Evolutionary conservation across 2,113 vertebrate species (phyloP), one percentile per base, ranked within the genome.

Genomic region (Propithecus coquereli): DNA sequence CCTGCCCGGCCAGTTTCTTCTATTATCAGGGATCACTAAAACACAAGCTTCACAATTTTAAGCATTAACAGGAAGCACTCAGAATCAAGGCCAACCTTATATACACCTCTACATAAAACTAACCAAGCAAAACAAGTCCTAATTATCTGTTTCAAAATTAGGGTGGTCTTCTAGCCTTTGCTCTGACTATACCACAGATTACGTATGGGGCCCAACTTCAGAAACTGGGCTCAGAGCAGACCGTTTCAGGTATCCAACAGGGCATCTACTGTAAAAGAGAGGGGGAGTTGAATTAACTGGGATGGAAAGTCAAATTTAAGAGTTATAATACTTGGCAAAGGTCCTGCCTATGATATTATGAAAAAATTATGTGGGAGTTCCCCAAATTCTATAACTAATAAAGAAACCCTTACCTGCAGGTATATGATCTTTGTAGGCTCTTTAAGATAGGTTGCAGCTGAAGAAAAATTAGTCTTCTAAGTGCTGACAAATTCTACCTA

Each of bases 321-420:
- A 37, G 30, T 43, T 45, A 40, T 20, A 70, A 57, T 79, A 86
- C 32, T 45, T 93, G 91, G 61, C 50, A 93, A 92, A 25, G 27
- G 25, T 93, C 70, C 37, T 82, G 20, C 2, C 61, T 34, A 22
- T 52, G 30, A 40, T 23, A 81, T 61, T 71, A 96, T 34, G 23
- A 66, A 83, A 93, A 90, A 50, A 43, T 92, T 68, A 73, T 1
- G 0, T 74, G 57, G 47, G 34, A 74, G 40, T 22, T 73, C 68
- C 57, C 50, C 37, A 94, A 84, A 90, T 63, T 92, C 47, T 86
- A 54, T 25, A 47, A 92, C 57, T 90, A 94, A 84, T n/a, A 71
- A 94, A 82, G 45, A 95, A 90, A 18, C 43, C 37, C 96, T 96
- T 95, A 97, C 91, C 92, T 96, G 71, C 11, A 88, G 76, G 25